These are phyloP conservation scores for Geothlypis trichas DNA, from an alignment of 2,113 vertebrate genomes.

Conservation along the genomic window DNA sequence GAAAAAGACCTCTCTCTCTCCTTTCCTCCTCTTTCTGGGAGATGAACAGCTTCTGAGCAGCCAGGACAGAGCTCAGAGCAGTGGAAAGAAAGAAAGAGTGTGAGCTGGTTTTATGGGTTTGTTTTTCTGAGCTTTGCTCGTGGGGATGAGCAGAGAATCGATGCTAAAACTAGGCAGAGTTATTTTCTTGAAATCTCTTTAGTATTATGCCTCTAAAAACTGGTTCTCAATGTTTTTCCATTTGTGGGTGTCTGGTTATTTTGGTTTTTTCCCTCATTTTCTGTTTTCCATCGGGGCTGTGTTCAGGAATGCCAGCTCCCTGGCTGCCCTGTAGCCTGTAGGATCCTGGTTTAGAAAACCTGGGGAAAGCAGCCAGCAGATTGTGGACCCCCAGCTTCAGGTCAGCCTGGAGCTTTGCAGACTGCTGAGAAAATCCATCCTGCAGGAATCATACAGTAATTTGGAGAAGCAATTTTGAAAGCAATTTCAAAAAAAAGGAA, in stretches of 20 bases:
- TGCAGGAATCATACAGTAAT: background rate
- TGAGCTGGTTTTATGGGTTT: background rate
- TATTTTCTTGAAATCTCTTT: background rate
- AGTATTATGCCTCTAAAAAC: background rate
- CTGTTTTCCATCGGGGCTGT: accelerated
- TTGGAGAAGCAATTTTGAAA: background rate
- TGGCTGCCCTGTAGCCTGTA: background rate
- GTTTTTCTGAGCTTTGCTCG: background rate
- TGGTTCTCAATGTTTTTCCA: background rate
- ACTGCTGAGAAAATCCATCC: background rate
- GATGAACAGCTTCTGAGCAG: background rate
- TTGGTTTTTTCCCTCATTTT: background rate
- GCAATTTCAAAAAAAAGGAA: background rate
- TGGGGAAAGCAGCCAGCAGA: background rate
- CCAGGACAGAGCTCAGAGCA: background rate
- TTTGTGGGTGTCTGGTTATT: background rate
- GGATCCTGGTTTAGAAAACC: accelerated
- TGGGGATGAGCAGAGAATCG: background rate
- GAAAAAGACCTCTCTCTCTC: background rate
- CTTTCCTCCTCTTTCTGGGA: background rate
- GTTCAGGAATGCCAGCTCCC: background rate
- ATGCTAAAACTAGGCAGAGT: background rate
- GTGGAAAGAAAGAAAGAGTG: background rate
- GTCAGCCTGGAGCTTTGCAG: background rate
- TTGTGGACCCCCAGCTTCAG: background rate